These are phyloP conservation scores for Venusia cambrica DNA, from an alignment of 2,888 invertebrate species.

Conservation along the genomic window DNA sequence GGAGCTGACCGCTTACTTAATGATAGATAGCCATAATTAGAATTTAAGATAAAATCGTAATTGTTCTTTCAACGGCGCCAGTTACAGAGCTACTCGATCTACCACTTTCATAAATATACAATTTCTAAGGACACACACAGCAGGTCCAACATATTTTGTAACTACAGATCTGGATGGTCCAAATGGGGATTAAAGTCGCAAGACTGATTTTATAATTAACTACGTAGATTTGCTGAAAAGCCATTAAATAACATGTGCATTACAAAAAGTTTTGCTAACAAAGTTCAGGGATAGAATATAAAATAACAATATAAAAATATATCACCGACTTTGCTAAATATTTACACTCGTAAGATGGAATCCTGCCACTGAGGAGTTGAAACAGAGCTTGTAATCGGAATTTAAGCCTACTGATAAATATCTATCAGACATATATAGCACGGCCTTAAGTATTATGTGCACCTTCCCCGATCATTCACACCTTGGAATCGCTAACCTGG, in stretches of 20 bases:
- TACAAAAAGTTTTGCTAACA: constrained; percentile 11
- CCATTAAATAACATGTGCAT: constrained; percentile 4
- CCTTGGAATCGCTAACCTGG: constrained; percentile 48
- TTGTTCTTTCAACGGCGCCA: too few species aligned
- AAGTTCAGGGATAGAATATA: constrained; percentile 41
- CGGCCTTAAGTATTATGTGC: constrained; percentile 50
- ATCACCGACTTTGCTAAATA: constrained; percentile 11
- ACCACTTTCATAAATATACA: too few species aligned
- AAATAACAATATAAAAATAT: constrained; percentile 23
- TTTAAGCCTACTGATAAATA: constrained; percentile 25
- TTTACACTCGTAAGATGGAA: constrained; percentile 12
- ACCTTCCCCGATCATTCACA: constrained; percentile 46
- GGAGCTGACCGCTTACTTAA: too few species aligned
- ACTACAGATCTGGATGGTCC: too few species aligned
- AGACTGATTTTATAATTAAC: too few species aligned
- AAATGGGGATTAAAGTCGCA: too few species aligned
- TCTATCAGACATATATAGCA: constrained; percentile 37
- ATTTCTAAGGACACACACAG: too few species aligned
- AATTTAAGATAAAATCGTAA: too few species aligned
- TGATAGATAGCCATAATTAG: too few species aligned
- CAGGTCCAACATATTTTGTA: too few species aligned
- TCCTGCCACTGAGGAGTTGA: constrained; percentile 1
- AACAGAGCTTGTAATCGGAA: constrained; percentile 15
- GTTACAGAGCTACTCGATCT: too few species aligned
- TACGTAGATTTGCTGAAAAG: constrained; percentile 1